Evolutionary conservation across 2,888 invertebrate genomes (phyloP).

Genomic region (Acanthoscelides obtectus): DNA sequence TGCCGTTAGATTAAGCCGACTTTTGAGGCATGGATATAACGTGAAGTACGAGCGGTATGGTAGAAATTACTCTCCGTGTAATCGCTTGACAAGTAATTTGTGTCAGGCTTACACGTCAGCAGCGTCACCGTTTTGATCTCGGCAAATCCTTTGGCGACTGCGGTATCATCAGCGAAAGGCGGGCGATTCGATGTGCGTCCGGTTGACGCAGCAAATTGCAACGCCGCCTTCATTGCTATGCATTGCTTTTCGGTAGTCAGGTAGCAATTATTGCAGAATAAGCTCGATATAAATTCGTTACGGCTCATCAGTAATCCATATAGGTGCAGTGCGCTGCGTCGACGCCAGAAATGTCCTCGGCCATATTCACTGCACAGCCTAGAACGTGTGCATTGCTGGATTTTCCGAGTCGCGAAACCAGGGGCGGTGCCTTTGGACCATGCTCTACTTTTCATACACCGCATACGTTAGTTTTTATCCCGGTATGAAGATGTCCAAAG

Average conservation of each 20-base stretch:
- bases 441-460: too few species aligned
- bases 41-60: too few species aligned
- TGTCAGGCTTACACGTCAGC: too few species aligned
- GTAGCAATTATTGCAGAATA: conserved; percentile 21
- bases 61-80: too few species aligned
- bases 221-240: conserved; percentile 22
- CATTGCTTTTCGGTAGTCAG: conserved; percentile 19
- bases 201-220: conserved; percentile 12
- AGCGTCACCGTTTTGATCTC: too few species aligned
- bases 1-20: too few species aligned
- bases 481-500: too few species aligned
- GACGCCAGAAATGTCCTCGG: not conserved
- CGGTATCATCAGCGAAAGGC: not conserved
- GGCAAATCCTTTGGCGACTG: not conserved
- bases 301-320: conserved; percentile 7
- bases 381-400: not conserved
- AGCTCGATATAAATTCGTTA: conserved; percentile 19
- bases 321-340: not conserved
- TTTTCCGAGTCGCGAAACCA: not conserved
- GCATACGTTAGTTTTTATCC: too few species aligned
- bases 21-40: too few species aligned
- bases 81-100: too few species aligned
- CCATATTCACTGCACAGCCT: not conserved
- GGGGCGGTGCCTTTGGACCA: not conserved
- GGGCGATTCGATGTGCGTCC: not conserved